Base-by-base conservation (phyloP, 2,888 invertebrate genomes). In the Seira musarum region DNA sequence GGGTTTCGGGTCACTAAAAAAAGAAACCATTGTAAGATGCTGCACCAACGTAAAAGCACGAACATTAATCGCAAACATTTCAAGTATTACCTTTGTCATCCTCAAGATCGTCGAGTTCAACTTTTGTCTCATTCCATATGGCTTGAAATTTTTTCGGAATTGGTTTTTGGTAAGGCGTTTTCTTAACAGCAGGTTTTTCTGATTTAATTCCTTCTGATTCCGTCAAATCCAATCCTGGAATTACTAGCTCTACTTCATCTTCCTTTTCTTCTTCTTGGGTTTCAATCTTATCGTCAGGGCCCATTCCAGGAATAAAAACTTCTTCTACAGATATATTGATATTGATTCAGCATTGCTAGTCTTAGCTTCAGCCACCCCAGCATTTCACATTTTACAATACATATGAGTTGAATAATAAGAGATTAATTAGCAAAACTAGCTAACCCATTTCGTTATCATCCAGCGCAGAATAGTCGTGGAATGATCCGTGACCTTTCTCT, bases 61-160 rank as follows among this genome's bases (percentile, higher is more conserved):
- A n/a, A n/a, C n/a, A 81, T 17, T 71, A 74, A 17, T 60, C 64
- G 21, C 35, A 15, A n/a, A 60, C 22, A 65, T 53, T 67, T 6
- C 21, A 13, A 77, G 6, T 8, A 30, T 30, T 64, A 83, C 85
- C 82, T 73, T 85, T 85, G 30, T 83, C 84, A 68, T 84, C 84
- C 22, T 85, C 85, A 40, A 86, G 82, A 40, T 85, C 82, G 35
- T 85, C 85, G 25, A 83, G 79, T 53, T 85, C 86, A 15, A 81
- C 81, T 73, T 84, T 85, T 0, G 83, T 77, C 60, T 87, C 94
- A 87, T 95, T 96, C 98, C 98, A 98, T 86, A 97, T 96, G n/a
- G 95, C 96, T 90, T 98, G 97, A 90, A 98, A 98, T 88, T 96
- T 96, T 87, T 95, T 93, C 1, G 98, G 98, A 88, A 98, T 97